Evolutionary conservation across 1,140 invertebrate species (phyloP).

Genomic region (Ylistrum balloti): DNA sequence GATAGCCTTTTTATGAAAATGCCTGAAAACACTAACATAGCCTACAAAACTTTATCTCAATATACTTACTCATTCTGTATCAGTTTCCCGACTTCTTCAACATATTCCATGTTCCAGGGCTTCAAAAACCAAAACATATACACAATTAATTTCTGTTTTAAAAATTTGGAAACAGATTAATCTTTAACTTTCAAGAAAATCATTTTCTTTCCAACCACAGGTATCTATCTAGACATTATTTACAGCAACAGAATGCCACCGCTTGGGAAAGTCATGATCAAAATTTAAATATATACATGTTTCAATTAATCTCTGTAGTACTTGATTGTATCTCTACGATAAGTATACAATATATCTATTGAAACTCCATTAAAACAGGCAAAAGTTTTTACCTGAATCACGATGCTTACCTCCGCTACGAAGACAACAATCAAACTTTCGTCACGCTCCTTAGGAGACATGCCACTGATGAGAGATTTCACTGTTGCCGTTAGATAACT

Average conservation of each 20-base stretch:
- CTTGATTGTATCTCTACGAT: too few species aligned
- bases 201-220: too few species aligned
- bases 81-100: slow-evolving; percentile 82
- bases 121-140: slow-evolving; percentile 70
- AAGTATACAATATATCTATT: too few species aligned
- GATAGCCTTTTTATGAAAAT: too few species aligned
- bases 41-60: not conserved
- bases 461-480: slow-evolving; percentile 92
- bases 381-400: too few species aligned
- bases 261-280: too few species aligned
- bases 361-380: too few species aligned
- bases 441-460: slow-evolving; percentile 89
- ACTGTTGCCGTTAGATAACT: slow-evolving; percentile 94
- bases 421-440: slow-evolving; percentile 95
- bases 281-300: too few species aligned
- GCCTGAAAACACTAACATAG: too few species aligned
- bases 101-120: slow-evolving; percentile 81
- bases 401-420: slow-evolving; percentile 89
- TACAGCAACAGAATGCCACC: too few species aligned
- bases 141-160: not conserved
- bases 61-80: slow-evolving; percentile 89
- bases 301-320: too few species aligned
- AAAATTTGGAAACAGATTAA: not conserved
- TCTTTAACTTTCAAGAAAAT: not conserved
- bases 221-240: too few species aligned